Conservation (phyloP, 2,888 invertebrate genomes). For the Norana najaformis region DNA sequence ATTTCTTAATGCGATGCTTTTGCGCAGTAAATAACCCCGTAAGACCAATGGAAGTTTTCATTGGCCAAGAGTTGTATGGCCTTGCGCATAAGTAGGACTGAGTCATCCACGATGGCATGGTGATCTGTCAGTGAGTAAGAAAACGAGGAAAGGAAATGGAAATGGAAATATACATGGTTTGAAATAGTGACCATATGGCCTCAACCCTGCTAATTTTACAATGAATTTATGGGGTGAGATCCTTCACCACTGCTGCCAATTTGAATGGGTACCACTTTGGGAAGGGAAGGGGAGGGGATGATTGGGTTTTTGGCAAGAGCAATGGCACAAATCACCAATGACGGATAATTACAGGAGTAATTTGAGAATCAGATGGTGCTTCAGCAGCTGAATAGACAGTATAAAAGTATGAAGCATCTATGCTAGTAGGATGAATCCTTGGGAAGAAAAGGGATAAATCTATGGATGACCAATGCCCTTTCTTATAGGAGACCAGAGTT, state of each 20-base stretch:
- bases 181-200: no score
- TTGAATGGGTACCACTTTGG: no score
- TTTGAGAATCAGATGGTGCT: background rate
- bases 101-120: background rate
- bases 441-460: background rate
- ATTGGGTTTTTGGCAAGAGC: background rate
- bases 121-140: slow-evolving; percentile 13
- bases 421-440: background rate
- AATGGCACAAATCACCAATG: background rate
- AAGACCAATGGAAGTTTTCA: background rate
- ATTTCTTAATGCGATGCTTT: slow-evolving; percentile 22
- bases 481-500: background rate
- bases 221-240: no score
- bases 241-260: no score
- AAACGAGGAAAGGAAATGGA: background rate
- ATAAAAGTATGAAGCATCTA: background rate
- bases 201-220: no score
- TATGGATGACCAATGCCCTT: background rate
- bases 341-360: background rate
- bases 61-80: slow-evolving; percentile 18
- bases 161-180: no score
- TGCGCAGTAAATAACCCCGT: slow-evolving; percentile 19
- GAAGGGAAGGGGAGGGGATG: background rate
- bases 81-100: background rate
- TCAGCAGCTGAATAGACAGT: background rate